These are phyloP conservation scores for Mormyrops attenuatus DNA, from an alignment of 2,797 vertebrate genomes.

Conservation along the genomic window DNA sequence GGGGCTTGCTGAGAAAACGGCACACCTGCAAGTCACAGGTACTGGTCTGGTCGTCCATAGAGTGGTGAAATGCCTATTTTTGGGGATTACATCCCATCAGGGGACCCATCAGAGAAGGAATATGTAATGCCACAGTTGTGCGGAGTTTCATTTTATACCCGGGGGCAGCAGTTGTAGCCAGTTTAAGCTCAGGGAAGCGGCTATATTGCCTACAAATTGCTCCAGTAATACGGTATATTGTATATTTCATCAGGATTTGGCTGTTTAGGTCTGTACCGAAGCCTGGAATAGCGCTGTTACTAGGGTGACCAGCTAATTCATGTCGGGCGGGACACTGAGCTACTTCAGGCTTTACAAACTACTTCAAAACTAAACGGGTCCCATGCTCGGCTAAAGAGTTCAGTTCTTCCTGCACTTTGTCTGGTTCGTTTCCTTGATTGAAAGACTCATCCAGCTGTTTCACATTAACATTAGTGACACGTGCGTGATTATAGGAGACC, in stretches of 20 bases:
- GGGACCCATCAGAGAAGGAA: not conserved
- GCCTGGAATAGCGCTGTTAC: not conserved
- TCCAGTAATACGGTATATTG: not conserved
- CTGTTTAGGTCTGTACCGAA: not conserved
- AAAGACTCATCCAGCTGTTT: not conserved
- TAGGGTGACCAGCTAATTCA: not conserved
- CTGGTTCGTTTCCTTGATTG: not conserved
- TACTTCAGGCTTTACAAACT: not conserved
- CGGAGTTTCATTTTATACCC: not conserved
- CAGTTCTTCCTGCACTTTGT: not conserved
- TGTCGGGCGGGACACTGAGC: not conserved
- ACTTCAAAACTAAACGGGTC: not conserved
- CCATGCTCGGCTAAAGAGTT: not conserved
- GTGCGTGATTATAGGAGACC: not conserved
- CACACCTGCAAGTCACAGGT: slow-evolving; percentile 14
- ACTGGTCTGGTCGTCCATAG: not conserved
- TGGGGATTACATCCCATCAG: not conserved
- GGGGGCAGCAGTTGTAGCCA: not conserved
- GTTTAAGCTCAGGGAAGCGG: not conserved
- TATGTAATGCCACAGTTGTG: not conserved
- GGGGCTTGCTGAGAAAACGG: not conserved
- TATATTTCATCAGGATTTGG: not conserved
- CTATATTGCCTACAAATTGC: not conserved
- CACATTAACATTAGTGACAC: not conserved
- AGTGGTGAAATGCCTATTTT: not conserved